These are phyloP conservation scores for Urocolius indicus DNA, from an alignment of 2,113 vertebrate genomes.

Conservation along the genomic window DNA sequence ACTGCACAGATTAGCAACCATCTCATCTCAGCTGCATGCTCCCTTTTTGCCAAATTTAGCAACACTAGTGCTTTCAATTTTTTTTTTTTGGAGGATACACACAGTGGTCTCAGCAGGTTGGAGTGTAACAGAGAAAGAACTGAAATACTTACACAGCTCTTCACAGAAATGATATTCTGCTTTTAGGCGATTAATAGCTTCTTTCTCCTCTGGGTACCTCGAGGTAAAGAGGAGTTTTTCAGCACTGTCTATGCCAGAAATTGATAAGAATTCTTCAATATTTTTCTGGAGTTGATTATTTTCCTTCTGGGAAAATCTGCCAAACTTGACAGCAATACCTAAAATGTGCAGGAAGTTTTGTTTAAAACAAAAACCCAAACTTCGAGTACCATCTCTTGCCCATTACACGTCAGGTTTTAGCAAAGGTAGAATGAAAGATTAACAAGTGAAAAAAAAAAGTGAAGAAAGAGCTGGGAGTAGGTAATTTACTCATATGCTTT, in stretches of 20 bases:
- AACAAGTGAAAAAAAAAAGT: not conserved
- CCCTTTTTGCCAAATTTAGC: not conserved
- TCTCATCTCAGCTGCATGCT: not conserved
- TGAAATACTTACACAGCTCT: conserved; percentile 71
- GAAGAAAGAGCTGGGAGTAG: not conserved
- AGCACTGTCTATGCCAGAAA: conserved; percentile 72
- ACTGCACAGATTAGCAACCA: not conserved
- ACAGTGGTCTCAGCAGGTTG: not conserved
- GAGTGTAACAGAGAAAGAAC: not conserved
- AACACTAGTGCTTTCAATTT: not conserved
- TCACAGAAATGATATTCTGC: conserved; percentile 50
- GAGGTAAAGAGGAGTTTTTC: conserved; percentile 76
- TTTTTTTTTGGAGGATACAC: not conserved
- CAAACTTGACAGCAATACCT: conserved; percentile 77
- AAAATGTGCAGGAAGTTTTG: not conserved
- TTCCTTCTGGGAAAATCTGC: conserved; percentile 78
- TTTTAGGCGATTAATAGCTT: conserved; percentile 64
- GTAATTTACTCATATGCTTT: accelerated
- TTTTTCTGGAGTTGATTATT: conserved; percentile 76
- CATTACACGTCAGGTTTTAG: not conserved
- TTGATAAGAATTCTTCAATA: conserved; percentile 64
- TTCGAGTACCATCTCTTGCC: not conserved
- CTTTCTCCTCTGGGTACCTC: conserved; percentile 70
- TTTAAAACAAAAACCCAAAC: not conserved
- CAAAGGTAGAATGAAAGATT: not conserved